phyloP scores from a whole-genome alignment of 2,113 vertebrate genomes.

The Platysteira castanea region DNA sequence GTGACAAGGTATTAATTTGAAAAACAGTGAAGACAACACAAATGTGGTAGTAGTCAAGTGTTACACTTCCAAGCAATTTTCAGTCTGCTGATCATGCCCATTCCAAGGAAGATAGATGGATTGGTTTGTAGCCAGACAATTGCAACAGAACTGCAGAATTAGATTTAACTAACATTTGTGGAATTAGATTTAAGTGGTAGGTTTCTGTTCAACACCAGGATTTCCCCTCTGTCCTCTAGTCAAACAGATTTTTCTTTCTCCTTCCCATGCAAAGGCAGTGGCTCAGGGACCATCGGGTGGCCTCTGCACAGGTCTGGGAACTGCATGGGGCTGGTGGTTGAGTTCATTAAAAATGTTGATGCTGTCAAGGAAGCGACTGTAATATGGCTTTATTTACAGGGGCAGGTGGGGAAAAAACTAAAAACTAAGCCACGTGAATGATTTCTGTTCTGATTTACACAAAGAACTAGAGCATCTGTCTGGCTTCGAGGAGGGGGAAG shows the following conservation, averaged over 20 bases:
- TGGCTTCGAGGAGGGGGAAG: neutral
- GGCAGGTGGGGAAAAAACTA: neutral
- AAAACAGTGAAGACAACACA: conserved; percentile 81
- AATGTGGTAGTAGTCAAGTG: conserved; percentile 82
- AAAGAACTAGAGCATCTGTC: neutral
- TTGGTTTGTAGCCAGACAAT: conserved; percentile 41
- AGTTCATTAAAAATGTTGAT: neutral
- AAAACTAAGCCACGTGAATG: neutral
- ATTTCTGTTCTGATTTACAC: neutral
- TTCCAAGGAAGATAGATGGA: conserved; percentile 58
- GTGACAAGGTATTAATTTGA: conserved; percentile 94
- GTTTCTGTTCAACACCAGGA: neutral
- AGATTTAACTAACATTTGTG: neutral
- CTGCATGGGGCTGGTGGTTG: neutral
- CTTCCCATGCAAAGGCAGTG: neutral
- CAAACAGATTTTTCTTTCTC: neutral
- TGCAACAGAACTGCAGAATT: neutral
- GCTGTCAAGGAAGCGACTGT: neutral
- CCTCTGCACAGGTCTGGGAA: neutral
- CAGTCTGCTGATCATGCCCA: conserved; percentile 58
- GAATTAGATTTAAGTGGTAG: conserved; percentile 5
- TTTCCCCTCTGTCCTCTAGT: neutral
- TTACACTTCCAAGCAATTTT: conserved; percentile 82
- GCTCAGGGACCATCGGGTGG: fast-evolving
- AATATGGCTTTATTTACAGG: neutral